These are phyloP conservation scores for Arrhamphus sclerolepis DNA, from an alignment of 2,797 vertebrate species.

Conservation along the genomic window DNA sequence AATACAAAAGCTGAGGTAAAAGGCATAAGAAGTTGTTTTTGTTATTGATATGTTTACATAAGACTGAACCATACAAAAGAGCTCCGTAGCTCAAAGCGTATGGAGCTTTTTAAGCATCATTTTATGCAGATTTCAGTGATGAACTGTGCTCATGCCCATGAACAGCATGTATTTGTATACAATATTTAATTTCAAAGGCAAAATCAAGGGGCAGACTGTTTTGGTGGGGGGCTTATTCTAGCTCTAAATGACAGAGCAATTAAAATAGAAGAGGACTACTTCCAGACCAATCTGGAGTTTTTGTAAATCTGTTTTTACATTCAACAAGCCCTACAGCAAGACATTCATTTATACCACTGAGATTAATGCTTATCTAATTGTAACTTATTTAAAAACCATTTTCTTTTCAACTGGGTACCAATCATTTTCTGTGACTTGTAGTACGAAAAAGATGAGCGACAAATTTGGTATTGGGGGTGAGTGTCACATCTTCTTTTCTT, in stretches of 20 bases:
- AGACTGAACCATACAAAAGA: slow-evolving; percentile 65
- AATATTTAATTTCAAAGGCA: slow-evolving; percentile 82
- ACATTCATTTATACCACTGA: slow-evolving; percentile 88
- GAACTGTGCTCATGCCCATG: slow-evolving; percentile 71
- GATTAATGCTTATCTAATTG: slow-evolving; percentile 92
- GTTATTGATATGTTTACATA: slow-evolving; percentile 80
- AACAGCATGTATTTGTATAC: slow-evolving; percentile 80
- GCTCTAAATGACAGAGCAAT: slow-evolving; percentile 85
- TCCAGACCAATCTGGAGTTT: slow-evolving; percentile 85
- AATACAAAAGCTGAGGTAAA: slow-evolving; percentile 65
- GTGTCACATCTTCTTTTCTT: slow-evolving; percentile 26
- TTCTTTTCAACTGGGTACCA: slow-evolving; percentile 85
- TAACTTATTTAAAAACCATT: slow-evolving; percentile 92
- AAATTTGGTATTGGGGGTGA: slow-evolving; percentile 48
- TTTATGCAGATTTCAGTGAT: slow-evolving; percentile 79
- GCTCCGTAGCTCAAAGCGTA: slow-evolving; percentile 72
- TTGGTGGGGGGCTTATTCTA: slow-evolving; percentile 69
- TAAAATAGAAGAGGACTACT: slow-evolving; percentile 83
- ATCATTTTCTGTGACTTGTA: slow-evolving; percentile 81
- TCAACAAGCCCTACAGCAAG: slow-evolving; percentile 88
- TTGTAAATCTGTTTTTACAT: slow-evolving; percentile 89
- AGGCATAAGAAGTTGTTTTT: slow-evolving; percentile 74
- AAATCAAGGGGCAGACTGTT: slow-evolving; percentile 75
- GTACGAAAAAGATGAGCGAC: slow-evolving; percentile 47
- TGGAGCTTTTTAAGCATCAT: slow-evolving; percentile 75